Base-by-base conservation (phyloP, 2,113 vertebrate genomes). In the Dasyurus viverrinus region DNA sequence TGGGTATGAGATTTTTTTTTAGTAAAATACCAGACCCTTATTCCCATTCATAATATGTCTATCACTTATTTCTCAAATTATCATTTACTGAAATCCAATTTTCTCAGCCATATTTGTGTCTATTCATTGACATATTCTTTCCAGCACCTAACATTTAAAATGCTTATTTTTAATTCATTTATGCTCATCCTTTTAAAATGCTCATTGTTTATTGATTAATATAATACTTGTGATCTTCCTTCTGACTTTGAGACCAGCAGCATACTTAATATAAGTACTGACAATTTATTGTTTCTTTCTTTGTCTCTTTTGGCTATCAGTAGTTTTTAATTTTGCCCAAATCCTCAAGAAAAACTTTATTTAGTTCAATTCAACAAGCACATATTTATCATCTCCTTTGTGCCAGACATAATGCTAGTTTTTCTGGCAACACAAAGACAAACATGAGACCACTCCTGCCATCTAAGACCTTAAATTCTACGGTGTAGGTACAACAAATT, bases 1-100 rank as follows among this genome's bases (percentile, higher is more conserved):
- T 99, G 98, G 99, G 98, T 98, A 96, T 26, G 93, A 97, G 97
- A 92, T 42, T 54, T 12, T 92, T 48, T 48, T 48, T 25, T 94
- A 19, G 57, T 89, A 57, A 42, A 94, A 90, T 91, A 54, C 2
- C 94, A 54, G 90, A 42, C 46, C 92, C 76, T 91, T 11, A 3
- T 96, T 57, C 46, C 16, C 46, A 91, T 50, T 30, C 8, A 0
- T 4, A 47, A 4, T 23, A 24, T 25, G 0, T 92, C 36, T 36
- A 11, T n/a, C 91, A 54, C 48, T 27, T 89, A 30, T n/a, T 84
- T 54, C 93, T 92, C 50, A 23, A 90, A 90, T 52, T 52, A 52
- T 53, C 25, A 36, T 92, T 52, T 76, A 5, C 93, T 94, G 91
- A 14, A 91, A 91, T 68, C 52, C n/a, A 24, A 1, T 54, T 76